Percentiles rank a stretch among this genome's conserved stretches.
Conservation (phyloP, 23 tunicate genomes). For the Halocynthia roretzi region DNA sequence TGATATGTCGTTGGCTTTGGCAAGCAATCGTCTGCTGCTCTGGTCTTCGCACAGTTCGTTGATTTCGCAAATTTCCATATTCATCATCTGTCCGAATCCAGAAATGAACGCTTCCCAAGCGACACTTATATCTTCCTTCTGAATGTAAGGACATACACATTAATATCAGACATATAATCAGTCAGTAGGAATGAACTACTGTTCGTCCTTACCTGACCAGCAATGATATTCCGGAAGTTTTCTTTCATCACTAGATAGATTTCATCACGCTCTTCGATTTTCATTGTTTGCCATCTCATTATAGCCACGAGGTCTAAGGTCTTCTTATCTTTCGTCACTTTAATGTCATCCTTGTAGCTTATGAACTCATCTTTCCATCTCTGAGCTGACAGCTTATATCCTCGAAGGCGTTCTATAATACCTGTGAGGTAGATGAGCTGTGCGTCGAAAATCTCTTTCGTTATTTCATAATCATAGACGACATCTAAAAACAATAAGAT, state of each 20-base stretch:
- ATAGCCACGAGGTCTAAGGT: constrained; percentile 12
- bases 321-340: constrained; percentile 1
- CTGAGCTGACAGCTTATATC: constrained; percentile 53
- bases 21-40: neutral
- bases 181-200: no score
- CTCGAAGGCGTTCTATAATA: constrained; percentile 35
- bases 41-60: constrained; percentile 13
- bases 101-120: constrained; percentile 39
- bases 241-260: constrained; percentile 40
- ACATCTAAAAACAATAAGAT: constrained; percentile 21
- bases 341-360: constrained; percentile 7
- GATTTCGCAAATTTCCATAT: constrained; percentile 3
- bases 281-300: constrained; percentile 75
- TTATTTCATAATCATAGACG: constrained; percentile 68
- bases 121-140: neutral
- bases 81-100: constrained; percentile 48
- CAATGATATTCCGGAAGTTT: neutral
- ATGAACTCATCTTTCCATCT: constrained; percentile 59
- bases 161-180: no score
- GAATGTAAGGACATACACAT: neutral
- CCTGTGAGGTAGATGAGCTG: constrained; percentile 38
- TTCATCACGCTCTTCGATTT: constrained; percentile 29
- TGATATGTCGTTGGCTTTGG: constrained; percentile 2
- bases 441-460: constrained; percentile 21
- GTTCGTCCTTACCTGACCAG: no score